A percentile compares a stretch with the other conserved stretches of the same genome.
phyloP scores from a whole-genome alignment of 2,113 vertebrate species.

The Xiphorhynchus elegans region DNA sequence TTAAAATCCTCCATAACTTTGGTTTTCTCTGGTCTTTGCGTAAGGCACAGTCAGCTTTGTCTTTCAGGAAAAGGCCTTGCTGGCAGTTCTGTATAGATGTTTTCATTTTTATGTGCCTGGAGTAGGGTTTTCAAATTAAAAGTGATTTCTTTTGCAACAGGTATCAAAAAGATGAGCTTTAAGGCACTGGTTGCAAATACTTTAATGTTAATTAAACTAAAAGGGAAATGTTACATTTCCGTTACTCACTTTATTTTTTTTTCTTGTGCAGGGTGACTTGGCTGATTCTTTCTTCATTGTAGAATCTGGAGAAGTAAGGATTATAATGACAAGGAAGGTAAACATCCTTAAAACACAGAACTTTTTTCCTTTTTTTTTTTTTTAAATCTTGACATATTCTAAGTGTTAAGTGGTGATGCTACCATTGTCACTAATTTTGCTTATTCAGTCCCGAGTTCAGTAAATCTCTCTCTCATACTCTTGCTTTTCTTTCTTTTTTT shows the following conservation, averaged over 20 bases:
- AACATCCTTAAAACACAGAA: background rate
- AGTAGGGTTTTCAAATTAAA: background rate
- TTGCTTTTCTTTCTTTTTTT: background rate
- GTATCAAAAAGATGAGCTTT: background rate
- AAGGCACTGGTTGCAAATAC: background rate
- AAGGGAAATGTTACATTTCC: background rate
- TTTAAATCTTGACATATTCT: background rate
- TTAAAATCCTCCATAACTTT: background rate
- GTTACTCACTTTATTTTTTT: background rate
- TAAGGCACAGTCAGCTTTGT: background rate
- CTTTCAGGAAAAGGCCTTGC: background rate
- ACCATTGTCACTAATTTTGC: background rate
- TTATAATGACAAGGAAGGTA: constrained; percentile 96
- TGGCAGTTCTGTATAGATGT: background rate
- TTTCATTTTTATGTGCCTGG: background rate
- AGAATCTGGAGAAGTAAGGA: constrained; percentile 97
- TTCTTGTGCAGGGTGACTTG: constrained; percentile 84
- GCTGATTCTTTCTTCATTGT: constrained; percentile 98
- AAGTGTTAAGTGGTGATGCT: background rate
- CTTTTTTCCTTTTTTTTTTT: background rate
- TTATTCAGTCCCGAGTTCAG: background rate
- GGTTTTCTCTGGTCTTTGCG: background rate
- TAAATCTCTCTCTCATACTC: background rate
- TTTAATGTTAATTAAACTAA: background rate
- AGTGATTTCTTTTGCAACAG: background rate